A percentile compares a stretch with the other conserved stretches of the same genome.
These are phyloP conservation scores for Spea hammondii DNA, from an alignment of 2,797 vertebrate species.

Conservation along the genomic window DNA sequence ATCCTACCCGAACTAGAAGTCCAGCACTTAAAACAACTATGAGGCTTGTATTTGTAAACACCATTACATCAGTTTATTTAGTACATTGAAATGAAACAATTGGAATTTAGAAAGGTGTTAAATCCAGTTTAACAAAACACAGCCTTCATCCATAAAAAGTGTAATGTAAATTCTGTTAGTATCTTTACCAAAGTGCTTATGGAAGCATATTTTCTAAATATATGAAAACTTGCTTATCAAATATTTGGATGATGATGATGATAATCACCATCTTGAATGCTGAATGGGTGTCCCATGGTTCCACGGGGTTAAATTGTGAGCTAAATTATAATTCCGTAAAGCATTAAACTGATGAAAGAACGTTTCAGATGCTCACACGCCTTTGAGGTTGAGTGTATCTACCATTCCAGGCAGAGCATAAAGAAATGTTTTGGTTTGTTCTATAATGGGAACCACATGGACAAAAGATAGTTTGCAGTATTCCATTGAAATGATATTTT, in stretches of 20 bases:
- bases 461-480: conserved; percentile 21
- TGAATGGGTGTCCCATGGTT: not conserved
- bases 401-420: conserved; percentile 15
- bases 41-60: too few species aligned
- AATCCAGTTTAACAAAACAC: too few species aligned
- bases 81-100: too few species aligned
- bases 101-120: too few species aligned
- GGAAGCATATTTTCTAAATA: too few species aligned
- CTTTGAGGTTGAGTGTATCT: conserved; percentile 40
- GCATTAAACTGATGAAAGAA: conserved; percentile 8
- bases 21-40: too few species aligned
- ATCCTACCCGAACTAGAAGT: not conserved
- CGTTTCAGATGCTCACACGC: conserved; percentile 25
- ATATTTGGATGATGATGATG: not conserved
- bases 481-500: conserved; percentile 34
- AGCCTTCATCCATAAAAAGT: too few species aligned
- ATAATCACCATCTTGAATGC: not conserved
- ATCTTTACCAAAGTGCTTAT: too few species aligned
- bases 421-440: conserved; percentile 27
- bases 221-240: too few species aligned
- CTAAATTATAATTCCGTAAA: not conserved
- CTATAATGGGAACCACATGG: conserved; percentile 26
- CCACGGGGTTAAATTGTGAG: not conserved
- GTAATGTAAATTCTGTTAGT: too few species aligned
- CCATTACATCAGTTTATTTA: too few species aligned